phyloP scores from a whole-genome alignment of 2,113 vertebrate genomes.

The Cheirogaleus medius region DNA sequence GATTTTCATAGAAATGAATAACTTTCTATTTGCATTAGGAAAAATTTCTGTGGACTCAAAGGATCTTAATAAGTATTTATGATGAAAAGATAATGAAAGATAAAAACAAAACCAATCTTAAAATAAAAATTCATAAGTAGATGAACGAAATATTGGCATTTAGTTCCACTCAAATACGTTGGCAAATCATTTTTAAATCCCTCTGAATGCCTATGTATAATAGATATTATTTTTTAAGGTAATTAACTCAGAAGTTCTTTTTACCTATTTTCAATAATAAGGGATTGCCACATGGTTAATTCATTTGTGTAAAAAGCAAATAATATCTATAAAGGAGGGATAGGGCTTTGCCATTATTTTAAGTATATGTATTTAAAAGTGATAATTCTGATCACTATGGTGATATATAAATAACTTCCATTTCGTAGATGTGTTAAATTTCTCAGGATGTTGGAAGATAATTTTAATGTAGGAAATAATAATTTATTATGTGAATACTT shows the following conservation, averaged over 20 bases:
- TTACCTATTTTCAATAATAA: background rate
- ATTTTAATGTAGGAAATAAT: background rate
- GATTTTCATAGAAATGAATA: background rate
- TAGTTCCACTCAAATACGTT: background rate
- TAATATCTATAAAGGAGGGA: background rate
- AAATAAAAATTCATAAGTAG: background rate
- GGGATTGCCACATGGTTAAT: background rate
- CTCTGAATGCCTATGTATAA: background rate
- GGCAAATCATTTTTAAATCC: background rate
- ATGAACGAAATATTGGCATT: background rate
- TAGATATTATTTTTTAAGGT: background rate
- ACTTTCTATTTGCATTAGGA: background rate
- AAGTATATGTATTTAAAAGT: background rate
- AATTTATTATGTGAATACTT: constrained; percentile 4
- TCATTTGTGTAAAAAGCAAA: background rate
- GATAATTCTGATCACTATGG: background rate
- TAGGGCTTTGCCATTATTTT: background rate
- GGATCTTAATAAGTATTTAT: background rate
- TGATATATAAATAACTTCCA: background rate
- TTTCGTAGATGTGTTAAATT: constrained; percentile 11
- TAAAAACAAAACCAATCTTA: background rate
- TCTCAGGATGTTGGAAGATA: background rate
- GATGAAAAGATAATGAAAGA: background rate
- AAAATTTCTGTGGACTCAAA: background rate
- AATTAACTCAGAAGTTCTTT: constrained; percentile 5